Base-by-base conservation (phyloP, 2,888 invertebrate species). In the Amorpha juglandis region DNA sequence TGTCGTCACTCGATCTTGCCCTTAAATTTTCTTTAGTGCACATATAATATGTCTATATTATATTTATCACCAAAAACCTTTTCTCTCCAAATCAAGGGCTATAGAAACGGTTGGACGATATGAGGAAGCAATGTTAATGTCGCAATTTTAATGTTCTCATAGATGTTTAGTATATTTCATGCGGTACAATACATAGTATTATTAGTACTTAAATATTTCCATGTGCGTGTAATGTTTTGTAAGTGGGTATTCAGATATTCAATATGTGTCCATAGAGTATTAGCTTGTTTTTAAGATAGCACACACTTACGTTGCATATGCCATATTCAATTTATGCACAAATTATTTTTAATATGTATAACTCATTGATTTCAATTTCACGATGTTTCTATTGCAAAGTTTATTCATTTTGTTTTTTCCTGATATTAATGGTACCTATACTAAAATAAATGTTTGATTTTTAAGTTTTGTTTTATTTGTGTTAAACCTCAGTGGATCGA, bases 151-250 rank as follows among this genome's bases (percentile, higher is more conserved):
- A 55, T 55, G 58, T 58, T 42, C 58, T 42, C 58, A 58, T 58
- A 58, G 42, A 58, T 64, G 11, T 64, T 42, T 42, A 63, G 50
- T 64, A 51, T 63, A 62, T 63, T 70, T 55, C 67, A 69, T 71
- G 35, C 71, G 69, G 72, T 79, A 78, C 79, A 79, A 78, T 76
- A 69, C 64, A 69, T 80, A 83, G 80, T 86, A 85, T 84, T 86
- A 85, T 79, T 80, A 81, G 83, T 88, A 87, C 84, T 88, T 84
- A 86, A 81, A 73, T 73, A 64, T 64, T 33, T 53, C 45, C 6
- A 55, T 63, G 33, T 47, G 33, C 19, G 38, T 58, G 58, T 58
- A 58, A 55, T 14, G 53, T 53, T 38, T 38, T 42, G 38, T 58
- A 38, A 42, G 42, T 58, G 42, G 16, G 12, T 58, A 38, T 38